Conservation (phyloP, 2,797 vertebrate species). For the Crocidura indochinensis region DNA sequence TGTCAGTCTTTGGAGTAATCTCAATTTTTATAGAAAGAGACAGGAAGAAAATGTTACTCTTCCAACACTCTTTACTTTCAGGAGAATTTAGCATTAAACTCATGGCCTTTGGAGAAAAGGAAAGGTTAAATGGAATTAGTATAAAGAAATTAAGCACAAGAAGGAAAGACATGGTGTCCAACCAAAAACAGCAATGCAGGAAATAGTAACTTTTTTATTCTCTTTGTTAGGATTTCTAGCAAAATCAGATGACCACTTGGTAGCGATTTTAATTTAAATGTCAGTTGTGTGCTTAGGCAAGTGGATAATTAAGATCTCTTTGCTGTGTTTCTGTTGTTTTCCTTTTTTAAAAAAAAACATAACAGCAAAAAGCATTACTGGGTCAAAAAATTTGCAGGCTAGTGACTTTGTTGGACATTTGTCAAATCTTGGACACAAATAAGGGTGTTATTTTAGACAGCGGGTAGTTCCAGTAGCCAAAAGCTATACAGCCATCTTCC, state of each 20-base stretch:
- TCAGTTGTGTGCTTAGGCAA: conserved; percentile 46
- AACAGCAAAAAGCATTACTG: conserved; percentile 26
- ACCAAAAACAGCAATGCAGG: background rate
- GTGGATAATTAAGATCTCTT: conserved; percentile 42
- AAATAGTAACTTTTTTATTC: conserved; percentile 9
- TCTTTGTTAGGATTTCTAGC: conserved; percentile 39
- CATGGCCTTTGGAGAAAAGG: background rate
- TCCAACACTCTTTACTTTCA: background rate
- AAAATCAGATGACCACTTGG: background rate
- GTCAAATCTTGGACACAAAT: conserved; percentile 53
- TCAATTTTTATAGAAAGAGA: conserved; percentile 40
- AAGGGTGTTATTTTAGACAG: conserved; percentile 75
- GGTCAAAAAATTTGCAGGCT: conserved; percentile 59
- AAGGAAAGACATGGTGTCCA: background rate
- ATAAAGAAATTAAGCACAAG: background rate
- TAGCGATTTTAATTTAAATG: conserved; percentile 30
- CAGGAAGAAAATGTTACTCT: conserved; percentile 43
- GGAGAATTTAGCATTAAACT: background rate
- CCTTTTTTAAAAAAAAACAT: conserved; percentile 27
- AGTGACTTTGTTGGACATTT: conserved; percentile 54
- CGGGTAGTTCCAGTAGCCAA: conserved; percentile 57
- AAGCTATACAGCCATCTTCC: conserved; percentile 66
- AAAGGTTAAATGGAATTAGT: conserved; percentile 53
- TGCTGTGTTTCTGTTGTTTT: conserved; percentile 53
- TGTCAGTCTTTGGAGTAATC: conserved; percentile 49